Evolutionary conservation across 2,797 vertebrate genomes (phyloP), one percentile per base, ranked within the genome.

Genomic region (Brachymystax lenok): DNA sequence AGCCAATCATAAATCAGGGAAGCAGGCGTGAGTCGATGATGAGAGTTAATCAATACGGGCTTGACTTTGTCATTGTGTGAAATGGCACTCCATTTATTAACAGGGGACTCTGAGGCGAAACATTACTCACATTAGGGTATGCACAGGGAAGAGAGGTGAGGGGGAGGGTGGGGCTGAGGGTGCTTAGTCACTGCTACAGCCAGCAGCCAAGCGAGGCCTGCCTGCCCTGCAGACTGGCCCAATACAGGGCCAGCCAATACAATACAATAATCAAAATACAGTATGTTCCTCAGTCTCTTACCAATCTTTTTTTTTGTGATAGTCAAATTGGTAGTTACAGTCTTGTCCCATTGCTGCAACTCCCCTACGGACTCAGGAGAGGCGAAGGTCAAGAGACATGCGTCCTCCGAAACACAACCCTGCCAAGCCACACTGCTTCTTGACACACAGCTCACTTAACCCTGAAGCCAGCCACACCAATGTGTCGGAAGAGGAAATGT

Each of bases 11-110:
- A 96, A 92, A 96, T 97, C 96, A 96, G 93, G 90, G 94, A 95
- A 96, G 94, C 94, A 92, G 95, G 95, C 94, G 93, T 92, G 95
- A 96, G 94, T 95, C 95, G 90, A 92, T 95, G 95, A 96, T 96
- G 96, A 97, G 95, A 96, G 96, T 95, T 96, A 96, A 97, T 97
- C 96, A 96, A 97, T 97, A 96, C 94, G 85, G 93, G 93, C 94
- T 95, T 95, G 95, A 96, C 95, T 96, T 95, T 93, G 94, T 95
- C 96, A 96, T 96, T 96, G 96, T 97, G 95, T 81, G 93, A 95
- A 96, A 96, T 96, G 96, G 95, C 95, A 96, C 93, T 96, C 94
- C 95, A 97, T 97, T 96, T 96, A 96, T 97, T 96, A 96, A 91
- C 87, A 91, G 90, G 92, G 91, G 89, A 93, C 89, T 91, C 92